Evolutionary conservation across 2,888 invertebrate genomes (phyloP).

Genomic region (Sinohyriopsis cumingii): DNA sequence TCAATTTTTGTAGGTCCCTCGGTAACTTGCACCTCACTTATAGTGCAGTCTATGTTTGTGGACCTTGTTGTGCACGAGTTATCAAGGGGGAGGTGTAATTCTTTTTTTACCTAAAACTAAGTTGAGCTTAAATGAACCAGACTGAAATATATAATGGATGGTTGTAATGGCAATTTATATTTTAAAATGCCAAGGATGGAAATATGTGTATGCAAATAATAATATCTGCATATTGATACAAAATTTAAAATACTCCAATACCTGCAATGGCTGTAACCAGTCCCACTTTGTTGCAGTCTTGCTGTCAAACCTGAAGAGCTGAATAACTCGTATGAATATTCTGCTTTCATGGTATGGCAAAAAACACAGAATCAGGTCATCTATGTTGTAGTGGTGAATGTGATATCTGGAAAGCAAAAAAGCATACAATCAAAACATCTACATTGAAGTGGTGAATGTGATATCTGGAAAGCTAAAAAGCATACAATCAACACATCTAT

Average conservation of each 20-base stretch:
- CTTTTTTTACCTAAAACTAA: too few species aligned
- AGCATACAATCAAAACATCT: neutral
- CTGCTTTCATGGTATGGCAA: slow-evolving; percentile 95
- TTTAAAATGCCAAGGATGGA: too few species aligned
- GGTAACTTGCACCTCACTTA: too few species aligned
- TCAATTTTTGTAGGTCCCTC: too few species aligned
- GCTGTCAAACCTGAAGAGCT: slow-evolving; percentile 79
- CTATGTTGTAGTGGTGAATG: slow-evolving; percentile 90
- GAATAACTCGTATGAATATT: slow-evolving; percentile 86
- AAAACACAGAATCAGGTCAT: slow-evolving; percentile 84
- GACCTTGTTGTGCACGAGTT: too few species aligned
- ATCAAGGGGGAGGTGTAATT: too few species aligned
- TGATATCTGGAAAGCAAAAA: slow-evolving; percentile 78
- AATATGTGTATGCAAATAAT: too few species aligned
- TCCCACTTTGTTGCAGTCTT: slow-evolving; percentile 69
- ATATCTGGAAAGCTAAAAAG: slow-evolving; percentile 77
- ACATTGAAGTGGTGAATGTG: neutral
- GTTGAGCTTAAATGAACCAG: too few species aligned
- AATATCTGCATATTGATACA: neutral
- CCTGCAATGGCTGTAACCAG: slow-evolving; percentile 79
- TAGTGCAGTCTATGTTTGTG: too few species aligned
- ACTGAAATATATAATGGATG: too few species aligned
- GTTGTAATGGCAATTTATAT: too few species aligned
- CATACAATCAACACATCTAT: slow-evolving; percentile 84
- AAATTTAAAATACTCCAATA: slow-evolving; percentile 20